Evolutionary conservation across 2,888 invertebrate species (phyloP), one percentile per base, ranked within the genome.

Genomic region (Acanthococcus lagerstroemiae): DNA sequence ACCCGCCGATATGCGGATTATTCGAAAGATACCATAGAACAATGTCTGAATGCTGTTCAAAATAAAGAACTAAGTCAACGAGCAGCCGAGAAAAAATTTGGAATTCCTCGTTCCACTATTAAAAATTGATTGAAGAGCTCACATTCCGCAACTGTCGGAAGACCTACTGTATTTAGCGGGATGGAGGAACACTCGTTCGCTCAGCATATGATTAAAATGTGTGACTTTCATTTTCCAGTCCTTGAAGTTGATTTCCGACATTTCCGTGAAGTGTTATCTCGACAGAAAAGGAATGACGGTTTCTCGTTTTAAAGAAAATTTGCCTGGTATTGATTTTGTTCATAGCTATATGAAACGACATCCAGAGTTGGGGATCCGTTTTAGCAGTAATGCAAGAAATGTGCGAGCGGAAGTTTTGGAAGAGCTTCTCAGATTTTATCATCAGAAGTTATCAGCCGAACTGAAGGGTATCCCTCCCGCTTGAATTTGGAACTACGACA

Each of bases 401-500:
- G 46, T 50, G 12, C 56, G 71, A 66, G 72, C 70, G 19, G 68
- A 56, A 56, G 67, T 71, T n/a, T 48, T 63, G 44, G 65, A 26
- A 46, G 55, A 70, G 44, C 55, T 58, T 17, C 57, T 73, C 12
- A 69, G 68, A 48, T 57, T 67, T 4, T 72, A 69, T 57, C 69
- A 70, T n/a, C 21, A 71, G 24, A 68, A 70, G 61, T 54, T 71
- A 21, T 55, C 54, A 9, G 55, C 21, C 4, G 63, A 66, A 55
- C 48, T 68, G 19, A 57, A 68, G 37, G 67, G 67, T 50, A 67
- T 72, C 6, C 70, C 70, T 26, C 68, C 70, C 6, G 55, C 68
- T 24, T 72, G 73, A 65, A 71, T 74, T 9, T 71, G 71, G 63
- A 75, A 74, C 54, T 76, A 73, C 68, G 75, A 75, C 52, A 74